Conservation (phyloP, 2,888 invertebrate genomes). For the Scaptomyza polygonia region DNA sequence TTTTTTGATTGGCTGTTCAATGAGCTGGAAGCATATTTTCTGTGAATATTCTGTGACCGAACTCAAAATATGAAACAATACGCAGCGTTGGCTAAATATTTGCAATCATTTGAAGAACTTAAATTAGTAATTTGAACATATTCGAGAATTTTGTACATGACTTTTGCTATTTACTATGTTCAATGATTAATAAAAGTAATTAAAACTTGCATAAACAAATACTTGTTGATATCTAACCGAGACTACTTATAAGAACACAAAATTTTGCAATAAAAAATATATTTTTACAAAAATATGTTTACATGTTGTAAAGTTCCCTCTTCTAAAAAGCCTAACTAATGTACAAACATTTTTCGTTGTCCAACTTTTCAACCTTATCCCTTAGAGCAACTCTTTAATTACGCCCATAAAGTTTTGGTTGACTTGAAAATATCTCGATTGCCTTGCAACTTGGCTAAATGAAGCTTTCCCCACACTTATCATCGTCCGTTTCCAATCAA, state of each 20-base stretch:
- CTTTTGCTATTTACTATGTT: neutral
- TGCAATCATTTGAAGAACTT: neutral
- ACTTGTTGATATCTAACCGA: too few species aligned
- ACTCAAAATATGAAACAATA: conserved; percentile 27
- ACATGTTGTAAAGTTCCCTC: too few species aligned
- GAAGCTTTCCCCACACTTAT: neutral
- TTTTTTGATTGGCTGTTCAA: conserved; percentile 41
- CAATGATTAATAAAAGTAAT: too few species aligned
- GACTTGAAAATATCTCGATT: conserved; percentile 12
- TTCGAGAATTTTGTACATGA: too few species aligned
- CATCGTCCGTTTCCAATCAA: conserved; percentile 16
- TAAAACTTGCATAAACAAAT: too few species aligned
- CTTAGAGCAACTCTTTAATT: too few species aligned
- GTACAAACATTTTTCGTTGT: neutral
- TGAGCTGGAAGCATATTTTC: conserved; percentile 53
- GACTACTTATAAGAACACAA: too few species aligned
- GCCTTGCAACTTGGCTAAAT: conserved; percentile 5
- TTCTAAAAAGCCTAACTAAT: conserved; percentile 4
- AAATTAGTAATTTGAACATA: too few species aligned
- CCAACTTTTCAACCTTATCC: neutral
- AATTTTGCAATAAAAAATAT: too few species aligned
- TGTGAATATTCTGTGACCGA: conserved; percentile 15
- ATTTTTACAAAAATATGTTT: too few species aligned
- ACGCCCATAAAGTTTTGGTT: conserved; percentile 12
- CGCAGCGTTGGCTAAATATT: conserved; percentile 2